A percentile compares a stretch with the other conserved stretches of the same genome.
Conservation (phyloP, 1,140 invertebrate genomes). For the Habropoda laboriosa region DNA sequence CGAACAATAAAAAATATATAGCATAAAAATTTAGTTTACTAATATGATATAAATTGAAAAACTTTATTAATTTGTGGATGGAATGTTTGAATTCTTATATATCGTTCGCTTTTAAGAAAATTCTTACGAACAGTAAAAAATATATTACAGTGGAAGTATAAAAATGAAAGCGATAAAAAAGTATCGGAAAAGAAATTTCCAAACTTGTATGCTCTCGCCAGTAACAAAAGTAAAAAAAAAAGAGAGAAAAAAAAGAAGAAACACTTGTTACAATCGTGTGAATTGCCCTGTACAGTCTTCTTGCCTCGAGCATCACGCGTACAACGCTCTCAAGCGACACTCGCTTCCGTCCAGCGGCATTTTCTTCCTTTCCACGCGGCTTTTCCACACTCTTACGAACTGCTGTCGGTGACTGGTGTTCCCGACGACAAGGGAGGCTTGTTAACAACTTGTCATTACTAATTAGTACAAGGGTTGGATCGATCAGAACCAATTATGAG, state of each 20-base stretch:
- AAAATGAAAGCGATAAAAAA: neutral
- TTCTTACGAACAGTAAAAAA: no score
- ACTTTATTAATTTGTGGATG: no score
- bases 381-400: neutral
- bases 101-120: no score
- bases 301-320: no score
- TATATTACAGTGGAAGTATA: no score
- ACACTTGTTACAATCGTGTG: neutral
- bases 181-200: no score
- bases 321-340: constrained; percentile 6
- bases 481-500: constrained; percentile 48
- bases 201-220: no score
- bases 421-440: neutral
- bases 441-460: constrained; percentile 51
- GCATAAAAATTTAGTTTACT: no score
- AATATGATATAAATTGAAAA: no score
- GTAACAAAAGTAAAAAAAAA: no score
- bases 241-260: neutral
- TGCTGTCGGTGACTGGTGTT: neutral
- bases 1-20: no score
- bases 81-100: no score
- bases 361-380: constrained; percentile 7
- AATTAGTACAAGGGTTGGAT: constrained; percentile 42
- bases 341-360: neutral
- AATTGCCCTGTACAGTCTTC: neutral